Evolutionary conservation across 2,888 invertebrate species (phyloP), one percentile per base, ranked within the genome.

Genomic region (Tanaodytes sp.): DNA sequence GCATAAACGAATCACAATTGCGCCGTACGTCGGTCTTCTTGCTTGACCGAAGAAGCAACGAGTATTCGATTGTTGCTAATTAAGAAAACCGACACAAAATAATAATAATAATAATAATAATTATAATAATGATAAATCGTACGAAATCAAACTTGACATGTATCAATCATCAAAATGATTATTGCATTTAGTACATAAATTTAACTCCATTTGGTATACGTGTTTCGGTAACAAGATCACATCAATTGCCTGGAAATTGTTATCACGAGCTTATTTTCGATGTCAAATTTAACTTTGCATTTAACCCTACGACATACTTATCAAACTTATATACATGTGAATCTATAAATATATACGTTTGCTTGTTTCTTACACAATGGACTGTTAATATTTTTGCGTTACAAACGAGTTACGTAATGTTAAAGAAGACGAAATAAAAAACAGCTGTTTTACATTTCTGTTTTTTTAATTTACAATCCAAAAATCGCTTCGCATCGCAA

Each of bases 101-200:
- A 40, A 23, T 14, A 42, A n/a, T 6, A 51, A 64, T 16, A 19
- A 12, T 14, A 48, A 46, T 4, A 30, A 8, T n/a, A 15, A n/a
- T n/a, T n/a, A n/a, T n/a, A n/a, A n/a, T n/a, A n/a, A n/a, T n/a
- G n/a, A n/a, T n/a, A n/a, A n/a, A n/a, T n/a, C n/a, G n/a, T n/a
- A n/a, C n/a, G n/a, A n/a, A n/a, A n/a, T n/a, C 18, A 49, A 49
- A 64, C 8, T 40, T 36, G 8, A 36, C 27, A 48, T 14, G 16
- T 40, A 46, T 58, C 27, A 20, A 49, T 66, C 55, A 55, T 48
- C 49, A 42, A 31, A 58, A 71, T 49, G 45, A 67, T 54, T 65
- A 70, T 67, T 73, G 72, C 72, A 73, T 73, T 72, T 72, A 70
- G 46, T 67, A 66, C 27, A 51, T 65, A 59, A 72, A 72, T 51